These are phyloP conservation scores for Ciona savignyi DNA, from an alignment of 23 tunicate species.

Conservation along the genomic window DNA sequence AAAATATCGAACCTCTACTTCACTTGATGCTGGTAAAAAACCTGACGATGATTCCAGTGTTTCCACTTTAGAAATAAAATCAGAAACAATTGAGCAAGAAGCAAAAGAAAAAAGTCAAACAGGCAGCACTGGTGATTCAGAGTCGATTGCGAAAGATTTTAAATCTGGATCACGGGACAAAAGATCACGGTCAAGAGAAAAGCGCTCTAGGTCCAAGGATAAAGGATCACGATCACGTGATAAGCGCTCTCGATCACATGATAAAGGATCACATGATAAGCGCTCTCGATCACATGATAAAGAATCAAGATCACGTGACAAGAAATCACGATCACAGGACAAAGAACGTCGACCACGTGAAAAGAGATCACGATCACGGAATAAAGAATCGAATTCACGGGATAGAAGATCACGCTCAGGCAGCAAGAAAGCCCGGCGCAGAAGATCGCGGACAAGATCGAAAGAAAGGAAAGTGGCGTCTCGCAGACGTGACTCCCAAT, in stretches of 20 bases:
- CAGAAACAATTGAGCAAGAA: neutral
- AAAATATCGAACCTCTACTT: neutral
- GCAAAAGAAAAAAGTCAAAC: constrained; percentile 1
- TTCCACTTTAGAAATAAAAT: neutral
- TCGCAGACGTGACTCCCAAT: neutral
- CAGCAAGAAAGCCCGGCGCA: too few relatives aligned
- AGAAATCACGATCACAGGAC: neutral
- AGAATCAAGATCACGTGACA: neutral
- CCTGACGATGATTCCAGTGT: neutral
- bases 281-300: too few relatives aligned
- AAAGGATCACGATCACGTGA: neutral
- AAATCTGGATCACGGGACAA: neutral
- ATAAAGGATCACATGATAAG: too few relatives aligned
- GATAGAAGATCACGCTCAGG: neutral
- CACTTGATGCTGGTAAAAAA: neutral
- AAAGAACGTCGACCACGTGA: neutral
- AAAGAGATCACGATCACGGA: neutral
- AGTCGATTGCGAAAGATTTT: neutral
- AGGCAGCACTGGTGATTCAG: neutral
- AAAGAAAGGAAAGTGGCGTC: neutral
- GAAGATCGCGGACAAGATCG: constrained; percentile 15
- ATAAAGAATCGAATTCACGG: too few relatives aligned
- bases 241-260: too few relatives aligned
- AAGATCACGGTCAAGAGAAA: neutral
- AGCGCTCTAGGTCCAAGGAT: neutral